Evolutionary conservation across 2,113 vertebrate species (phyloP).

Genomic region (Dendrocopos noguchii): DNA sequence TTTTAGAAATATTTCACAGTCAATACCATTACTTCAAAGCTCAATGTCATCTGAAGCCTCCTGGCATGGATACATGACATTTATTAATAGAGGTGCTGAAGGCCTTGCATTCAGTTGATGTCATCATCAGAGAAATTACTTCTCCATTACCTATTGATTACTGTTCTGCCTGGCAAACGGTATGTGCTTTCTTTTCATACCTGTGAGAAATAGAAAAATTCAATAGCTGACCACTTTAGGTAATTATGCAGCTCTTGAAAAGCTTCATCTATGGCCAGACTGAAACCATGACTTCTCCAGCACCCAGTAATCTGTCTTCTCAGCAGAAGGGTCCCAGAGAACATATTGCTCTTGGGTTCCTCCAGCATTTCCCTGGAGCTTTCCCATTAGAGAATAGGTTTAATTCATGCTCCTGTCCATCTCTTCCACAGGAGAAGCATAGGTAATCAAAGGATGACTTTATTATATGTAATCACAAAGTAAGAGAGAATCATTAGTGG

Average conservation of each 20-base stretch:
- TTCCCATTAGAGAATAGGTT: neutral
- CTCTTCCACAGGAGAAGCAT: neutral
- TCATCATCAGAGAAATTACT: conserved; percentile 35
- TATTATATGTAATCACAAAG: neutral
- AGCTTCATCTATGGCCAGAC: neutral
- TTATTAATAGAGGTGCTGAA: conserved; percentile 48
- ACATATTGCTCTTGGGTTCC: neutral
- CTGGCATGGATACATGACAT: neutral
- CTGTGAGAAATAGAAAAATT: conserved; percentile 9
- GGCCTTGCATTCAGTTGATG: conserved; percentile 31
- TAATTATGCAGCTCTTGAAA: conserved; percentile 3
- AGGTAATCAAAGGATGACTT: neutral
- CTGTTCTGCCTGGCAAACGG: neutral
- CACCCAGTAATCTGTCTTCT: neutral
- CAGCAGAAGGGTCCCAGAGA: neutral
- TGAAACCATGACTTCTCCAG: neutral
- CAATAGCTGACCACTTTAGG: conserved; percentile 7
- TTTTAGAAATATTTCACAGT: conserved; percentile 27
- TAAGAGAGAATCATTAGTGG: neutral
- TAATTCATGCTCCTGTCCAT: neutral
- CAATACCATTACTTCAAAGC: conserved; percentile 7
- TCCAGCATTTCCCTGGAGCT: neutral
- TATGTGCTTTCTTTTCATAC: neutral
- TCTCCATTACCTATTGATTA: conserved; percentile 55
- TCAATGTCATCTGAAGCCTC: conserved; percentile 24